Evolutionary conservation across 2,113 vertebrate genomes (phyloP).

Genomic region (Antechinus flavipes): DNA sequence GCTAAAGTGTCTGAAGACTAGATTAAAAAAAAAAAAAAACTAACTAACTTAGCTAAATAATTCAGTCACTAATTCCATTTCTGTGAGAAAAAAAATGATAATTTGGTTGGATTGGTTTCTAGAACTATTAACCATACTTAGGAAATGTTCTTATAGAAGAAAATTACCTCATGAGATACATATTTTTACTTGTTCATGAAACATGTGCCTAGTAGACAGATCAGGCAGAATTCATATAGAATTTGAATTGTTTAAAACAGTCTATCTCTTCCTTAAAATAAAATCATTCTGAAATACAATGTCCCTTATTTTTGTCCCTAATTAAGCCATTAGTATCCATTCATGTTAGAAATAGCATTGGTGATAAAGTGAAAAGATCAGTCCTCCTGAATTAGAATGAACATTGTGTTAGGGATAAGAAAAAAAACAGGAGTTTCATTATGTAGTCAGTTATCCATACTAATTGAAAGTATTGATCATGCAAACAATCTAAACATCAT

Average conservation of each 20-base stretch:
- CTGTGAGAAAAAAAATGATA: neutral
- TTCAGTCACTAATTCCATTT: neutral
- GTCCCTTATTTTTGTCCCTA: neutral
- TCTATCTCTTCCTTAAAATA: neutral
- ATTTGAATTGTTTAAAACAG: neutral
- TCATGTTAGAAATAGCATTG: neutral
- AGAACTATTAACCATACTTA: neutral
- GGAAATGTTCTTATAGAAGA: neutral
- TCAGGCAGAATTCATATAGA: neutral
- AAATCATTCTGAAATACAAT: neutral
- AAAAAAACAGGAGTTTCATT: neutral
- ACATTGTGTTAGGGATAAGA: neutral
- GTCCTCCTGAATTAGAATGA: neutral
- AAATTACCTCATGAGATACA: neutral
- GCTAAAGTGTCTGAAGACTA: neutral
- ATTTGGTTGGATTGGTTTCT: neutral
- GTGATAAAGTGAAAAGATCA: neutral
- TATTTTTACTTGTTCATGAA: neutral
- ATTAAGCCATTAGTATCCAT: neutral
- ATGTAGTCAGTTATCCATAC: neutral
- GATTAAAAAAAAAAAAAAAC: neutral
- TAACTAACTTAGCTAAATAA: neutral
- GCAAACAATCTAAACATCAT: neutral
- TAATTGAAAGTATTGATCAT: neutral
- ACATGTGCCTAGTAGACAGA: neutral